Base-by-base conservation (phyloP, 2,797 vertebrate genomes). In the Smutsia gigantea region DNA sequence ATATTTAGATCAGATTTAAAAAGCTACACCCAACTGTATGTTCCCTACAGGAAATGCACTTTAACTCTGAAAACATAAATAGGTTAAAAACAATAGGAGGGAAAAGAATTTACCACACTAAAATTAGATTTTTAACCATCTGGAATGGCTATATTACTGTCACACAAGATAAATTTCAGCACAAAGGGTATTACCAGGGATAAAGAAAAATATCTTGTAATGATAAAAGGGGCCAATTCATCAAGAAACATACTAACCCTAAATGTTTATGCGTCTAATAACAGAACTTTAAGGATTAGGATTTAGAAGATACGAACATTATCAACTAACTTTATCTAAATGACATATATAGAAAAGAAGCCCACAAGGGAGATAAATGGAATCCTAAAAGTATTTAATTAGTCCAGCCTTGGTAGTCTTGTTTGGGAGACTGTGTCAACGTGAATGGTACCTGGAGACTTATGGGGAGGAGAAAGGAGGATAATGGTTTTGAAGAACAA, bases 91-190 rank as follows among this genome's bases (percentile, higher is more conserved):
- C 15, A 46, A 89, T 81, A 75, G 23, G 23, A 87, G 71, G 66
- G 18, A 78, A 91, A 63, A 88, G 8, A 5, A 66, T 69, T 72
- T 51, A n/a, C 2, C 18, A 90, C 42, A 46, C 18, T 77, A 86
- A 57, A 4, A 72, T 34, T n/a, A n/a, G 63, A 66, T 57, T 85
- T 81, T 69, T 1, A 39, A 84, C 93, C 81, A 39, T 31, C 23
- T 84, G 7, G 14, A 51, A 25, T 25, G 13, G 15, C n/a, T 31
- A 29, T n/a, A 39, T 72, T 79, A 78, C 57, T 79, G 59, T 87
- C 29, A 51, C 7, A 25, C 15, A 83, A 64, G 79, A 59, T 69
- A 96, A 83, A 86, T 79, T 81, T 94, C 55, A 94, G 71, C 61
- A 18, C 31, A 61, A 81, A 92, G 25, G 81, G 51, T 90, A 64